Conservation (phyloP, 1,140 invertebrate species). For the Trichonephila clavipes region DNA sequence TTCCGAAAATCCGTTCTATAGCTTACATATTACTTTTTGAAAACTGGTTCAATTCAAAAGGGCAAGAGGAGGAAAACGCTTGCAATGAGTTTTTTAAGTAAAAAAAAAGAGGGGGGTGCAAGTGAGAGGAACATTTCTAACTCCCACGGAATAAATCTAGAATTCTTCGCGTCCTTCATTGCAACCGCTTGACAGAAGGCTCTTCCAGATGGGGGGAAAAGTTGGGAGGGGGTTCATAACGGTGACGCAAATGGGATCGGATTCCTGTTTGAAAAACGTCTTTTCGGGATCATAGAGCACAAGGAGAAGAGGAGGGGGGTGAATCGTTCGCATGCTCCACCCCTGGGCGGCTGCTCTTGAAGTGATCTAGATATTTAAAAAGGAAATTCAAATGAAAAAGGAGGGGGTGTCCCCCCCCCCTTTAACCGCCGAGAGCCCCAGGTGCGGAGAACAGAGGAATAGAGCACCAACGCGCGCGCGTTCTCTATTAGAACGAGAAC, state of each 20-base stretch:
- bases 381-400: neutral
- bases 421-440: neutral
- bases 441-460: constrained; percentile 11
- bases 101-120: too few species aligned
- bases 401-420: neutral
- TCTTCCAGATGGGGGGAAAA: neutral
- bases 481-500: too few species aligned
- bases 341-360: neutral
- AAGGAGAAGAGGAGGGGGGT: neutral
- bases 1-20: too few species aligned
- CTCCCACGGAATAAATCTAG: too few species aligned
- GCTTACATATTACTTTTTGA: too few species aligned
- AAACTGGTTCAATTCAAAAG: too few species aligned
- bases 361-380: constrained; percentile 28
- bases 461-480: neutral
- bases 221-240: neutral
- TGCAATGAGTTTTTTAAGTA: too few species aligned
- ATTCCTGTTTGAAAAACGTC: constrained; percentile 18
- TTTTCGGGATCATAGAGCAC: neutral
- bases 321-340: neutral
- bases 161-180: too few species aligned
- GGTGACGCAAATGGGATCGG: neutral
- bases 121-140: too few species aligned
- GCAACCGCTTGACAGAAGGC: too few species aligned
- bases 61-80: too few species aligned